These are phyloP conservation scores for Pterocles orientalis DNA, from an alignment of 2,113 vertebrate species.

Conservation along the genomic window DNA sequence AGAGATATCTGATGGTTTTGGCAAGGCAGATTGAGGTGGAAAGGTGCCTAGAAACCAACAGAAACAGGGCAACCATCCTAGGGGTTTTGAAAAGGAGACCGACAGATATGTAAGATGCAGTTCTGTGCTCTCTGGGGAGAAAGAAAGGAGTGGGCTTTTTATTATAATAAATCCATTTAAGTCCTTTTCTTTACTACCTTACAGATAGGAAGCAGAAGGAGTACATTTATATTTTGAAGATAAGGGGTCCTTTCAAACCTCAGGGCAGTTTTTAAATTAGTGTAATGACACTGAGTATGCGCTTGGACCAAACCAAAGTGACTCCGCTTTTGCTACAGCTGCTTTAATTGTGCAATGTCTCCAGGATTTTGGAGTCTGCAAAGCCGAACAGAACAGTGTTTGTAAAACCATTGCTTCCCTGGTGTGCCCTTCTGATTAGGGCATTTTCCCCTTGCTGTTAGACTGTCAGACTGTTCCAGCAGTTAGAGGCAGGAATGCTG, in stretches of 20 bases:
- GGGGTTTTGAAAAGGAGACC: neutral
- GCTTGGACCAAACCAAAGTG: neutral
- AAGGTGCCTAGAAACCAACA: conserved; percentile 63
- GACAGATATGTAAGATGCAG: neutral
- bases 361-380: neutral
- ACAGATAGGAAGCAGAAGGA: neutral
- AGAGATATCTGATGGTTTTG: conserved; percentile 75
- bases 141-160: neutral
- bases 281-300: neutral
- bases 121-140: neutral
- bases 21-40: conserved; percentile 63
- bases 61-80: neutral
- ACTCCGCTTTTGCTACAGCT: neutral
- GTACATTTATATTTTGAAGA: neutral
- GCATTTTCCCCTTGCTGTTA: neutral
- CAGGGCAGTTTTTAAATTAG: neutral
- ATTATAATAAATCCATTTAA: neutral
- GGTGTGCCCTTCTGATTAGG: neutral
- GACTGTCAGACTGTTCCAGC: neutral
- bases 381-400: neutral
- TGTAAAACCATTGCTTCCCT: neutral
- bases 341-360: neutral
- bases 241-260: neutral
- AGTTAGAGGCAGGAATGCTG: neutral
- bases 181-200: neutral